These are phyloP conservation scores for Sweltsa coloradensis DNA, from an alignment of 1,140 invertebrate species.

Conservation along the genomic window DNA sequence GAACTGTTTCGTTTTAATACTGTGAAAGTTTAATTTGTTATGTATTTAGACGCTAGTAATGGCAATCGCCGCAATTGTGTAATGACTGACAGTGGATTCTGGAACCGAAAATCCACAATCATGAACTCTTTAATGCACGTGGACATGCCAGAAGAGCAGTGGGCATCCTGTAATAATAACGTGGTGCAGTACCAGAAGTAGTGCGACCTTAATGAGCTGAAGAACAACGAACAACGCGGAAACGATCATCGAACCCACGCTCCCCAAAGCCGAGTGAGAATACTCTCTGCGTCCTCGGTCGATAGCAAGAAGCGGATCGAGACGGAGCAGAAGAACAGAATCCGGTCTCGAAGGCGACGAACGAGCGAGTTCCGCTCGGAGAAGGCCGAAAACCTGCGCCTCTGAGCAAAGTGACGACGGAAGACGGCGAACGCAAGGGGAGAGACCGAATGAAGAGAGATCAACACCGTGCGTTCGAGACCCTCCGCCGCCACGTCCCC, in stretches of 20 bases:
- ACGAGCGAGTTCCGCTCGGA: conserved; percentile 20
- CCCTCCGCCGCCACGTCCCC: conserved; percentile 61
- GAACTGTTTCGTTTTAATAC: too few relatives aligned
- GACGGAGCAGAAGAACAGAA: conserved; percentile 27
- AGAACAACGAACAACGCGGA: conserved; percentile 12
- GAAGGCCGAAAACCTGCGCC: conserved; percentile 65
- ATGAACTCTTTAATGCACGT: too few relatives aligned
- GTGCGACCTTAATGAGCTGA: too few relatives aligned
- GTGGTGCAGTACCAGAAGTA: too few relatives aligned
- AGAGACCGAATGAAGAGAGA: conserved; percentile 72
- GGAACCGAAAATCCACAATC: too few relatives aligned
- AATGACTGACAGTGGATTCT: too few relatives aligned
- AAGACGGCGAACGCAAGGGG: conserved; percentile 84
- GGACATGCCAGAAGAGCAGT: too few relatives aligned
- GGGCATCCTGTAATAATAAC: too few relatives aligned
- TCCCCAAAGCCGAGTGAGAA: conserved; percentile 27
- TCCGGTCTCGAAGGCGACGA: conserved; percentile 6
- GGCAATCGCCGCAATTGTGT: too few relatives aligned
- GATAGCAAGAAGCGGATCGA: conserved; percentile 34
- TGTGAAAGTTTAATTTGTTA: too few relatives aligned
- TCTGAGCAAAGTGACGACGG: conserved; percentile 75
- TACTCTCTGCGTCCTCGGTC: conserved; percentile 39
- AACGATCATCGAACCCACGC: too few relatives aligned
- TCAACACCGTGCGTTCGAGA: conserved; percentile 78
- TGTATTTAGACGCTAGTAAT: too few relatives aligned